Evolutionary conservation across 2,113 vertebrate species (phyloP).

Genomic region (Excalfactoria chinensis): DNA sequence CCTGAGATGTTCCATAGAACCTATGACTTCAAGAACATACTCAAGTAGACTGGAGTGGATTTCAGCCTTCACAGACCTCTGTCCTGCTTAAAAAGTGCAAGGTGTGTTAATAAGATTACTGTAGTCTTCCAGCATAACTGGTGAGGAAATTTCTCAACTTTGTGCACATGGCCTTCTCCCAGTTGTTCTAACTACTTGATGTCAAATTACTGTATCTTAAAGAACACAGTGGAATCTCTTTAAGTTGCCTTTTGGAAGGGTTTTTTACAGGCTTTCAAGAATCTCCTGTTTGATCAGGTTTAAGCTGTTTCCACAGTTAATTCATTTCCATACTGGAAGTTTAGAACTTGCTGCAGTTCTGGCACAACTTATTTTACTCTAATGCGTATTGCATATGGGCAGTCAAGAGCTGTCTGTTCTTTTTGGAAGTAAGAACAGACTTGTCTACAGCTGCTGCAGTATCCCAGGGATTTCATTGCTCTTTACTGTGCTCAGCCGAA

Average conservation of each 20-base stretch:
- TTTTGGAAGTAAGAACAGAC: neutral
- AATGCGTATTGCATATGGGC: constrained; percentile 27
- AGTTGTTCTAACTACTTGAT: neutral
- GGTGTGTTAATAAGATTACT: neutral
- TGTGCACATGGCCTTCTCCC: neutral
- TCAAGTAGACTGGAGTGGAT: neutral
- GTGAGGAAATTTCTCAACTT: neutral
- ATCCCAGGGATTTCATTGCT: neutral
- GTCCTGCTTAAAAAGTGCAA: neutral
- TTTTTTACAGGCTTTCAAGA: neutral
- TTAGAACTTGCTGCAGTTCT: constrained; percentile 8
- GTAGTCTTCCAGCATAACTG: neutral
- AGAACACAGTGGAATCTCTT: too few relatives aligned
- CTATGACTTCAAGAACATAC: neutral
- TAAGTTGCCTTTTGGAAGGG: neutral
- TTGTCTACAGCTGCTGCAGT: neutral
- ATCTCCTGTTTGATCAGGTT: neutral
- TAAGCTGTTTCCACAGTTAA: neutral
- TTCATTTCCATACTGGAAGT: neutral
- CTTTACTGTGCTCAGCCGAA: neutral
- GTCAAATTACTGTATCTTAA: neutral
- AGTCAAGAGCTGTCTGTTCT: neutral
- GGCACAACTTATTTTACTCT: neutral
- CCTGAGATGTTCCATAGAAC: neutral
- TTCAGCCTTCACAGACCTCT: neutral